Conservation (phyloP, 1,140 invertebrate species). For the Dryas iulia region DNA sequence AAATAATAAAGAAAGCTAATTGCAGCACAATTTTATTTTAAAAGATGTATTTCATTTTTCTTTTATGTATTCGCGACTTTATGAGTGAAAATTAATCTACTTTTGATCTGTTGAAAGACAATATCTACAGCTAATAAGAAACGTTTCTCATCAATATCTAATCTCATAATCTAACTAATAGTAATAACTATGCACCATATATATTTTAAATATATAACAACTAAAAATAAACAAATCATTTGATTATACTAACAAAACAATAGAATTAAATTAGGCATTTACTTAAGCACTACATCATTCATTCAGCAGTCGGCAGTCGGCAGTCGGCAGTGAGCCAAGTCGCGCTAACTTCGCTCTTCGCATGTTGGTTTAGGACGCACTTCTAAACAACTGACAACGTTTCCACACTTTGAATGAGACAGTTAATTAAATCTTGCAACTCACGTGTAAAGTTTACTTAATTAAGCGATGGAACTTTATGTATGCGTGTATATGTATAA, state of each 20-base stretch:
- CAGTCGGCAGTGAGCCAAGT: not conserved
- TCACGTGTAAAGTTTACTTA: not conserved
- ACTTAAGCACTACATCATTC: not conserved
- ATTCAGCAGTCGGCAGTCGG: too few relatives aligned
- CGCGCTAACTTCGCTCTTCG: not conserved
- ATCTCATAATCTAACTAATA: too few relatives aligned
- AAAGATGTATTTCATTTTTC: too few relatives aligned
- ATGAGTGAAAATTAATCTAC: too few relatives aligned
- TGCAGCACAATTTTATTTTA: too few relatives aligned
- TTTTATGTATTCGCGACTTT: too few relatives aligned
- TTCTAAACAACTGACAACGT: not conserved
- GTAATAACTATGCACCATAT: too few relatives aligned
- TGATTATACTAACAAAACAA: not conserved
- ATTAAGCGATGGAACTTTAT: not conserved
- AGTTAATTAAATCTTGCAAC: slow-evolving; percentile 3
- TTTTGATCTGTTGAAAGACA: too few relatives aligned
- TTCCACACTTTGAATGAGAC: not conserved
- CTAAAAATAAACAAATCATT: not conserved
- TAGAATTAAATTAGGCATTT: not conserved
- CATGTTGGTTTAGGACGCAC: not conserved
- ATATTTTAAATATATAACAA: too few relatives aligned
- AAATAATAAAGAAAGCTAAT: too few relatives aligned
- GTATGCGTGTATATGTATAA: not conserved
- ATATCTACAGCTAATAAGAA: too few relatives aligned
- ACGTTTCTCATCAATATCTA: too few relatives aligned